Conservation (phyloP, 2,888 invertebrate genomes). For the Spilarctia lutea region DNA sequence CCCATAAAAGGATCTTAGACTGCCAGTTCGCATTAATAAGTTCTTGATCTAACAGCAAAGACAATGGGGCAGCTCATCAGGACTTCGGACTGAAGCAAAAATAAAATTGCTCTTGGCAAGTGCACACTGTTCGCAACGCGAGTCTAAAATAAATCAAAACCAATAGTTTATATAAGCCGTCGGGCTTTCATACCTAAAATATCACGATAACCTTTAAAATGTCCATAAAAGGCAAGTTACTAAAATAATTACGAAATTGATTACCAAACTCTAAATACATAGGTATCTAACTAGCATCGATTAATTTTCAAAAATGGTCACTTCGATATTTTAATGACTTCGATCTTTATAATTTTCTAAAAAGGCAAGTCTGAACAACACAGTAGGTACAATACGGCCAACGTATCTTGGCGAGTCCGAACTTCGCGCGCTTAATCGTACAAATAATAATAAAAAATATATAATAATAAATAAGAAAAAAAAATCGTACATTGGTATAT, state of each 20-base stretch:
- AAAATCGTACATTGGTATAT: too few species aligned
- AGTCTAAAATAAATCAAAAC: background rate
- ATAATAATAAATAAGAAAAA: too few species aligned
- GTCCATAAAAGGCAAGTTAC: background rate
- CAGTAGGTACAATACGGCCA: too few species aligned
- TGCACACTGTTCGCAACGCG: background rate
- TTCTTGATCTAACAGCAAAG: too few species aligned
- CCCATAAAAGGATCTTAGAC: too few species aligned
- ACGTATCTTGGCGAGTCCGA: too few species aligned
- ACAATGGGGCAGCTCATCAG: too few species aligned
- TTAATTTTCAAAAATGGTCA: background rate
- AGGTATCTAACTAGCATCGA: background rate
- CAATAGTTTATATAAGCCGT: background rate
- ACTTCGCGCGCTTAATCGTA: too few species aligned
- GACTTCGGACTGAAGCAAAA: too few species aligned
- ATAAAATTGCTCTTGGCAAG: background rate
- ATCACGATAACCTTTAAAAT: background rate
- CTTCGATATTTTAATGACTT: background rate
- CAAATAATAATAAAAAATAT: too few species aligned
- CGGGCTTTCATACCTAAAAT: background rate
- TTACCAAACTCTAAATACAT: background rate
- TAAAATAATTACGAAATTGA: background rate
- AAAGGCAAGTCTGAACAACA: background rate
- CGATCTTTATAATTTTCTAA: background rate
- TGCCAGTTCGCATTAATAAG: too few species aligned